These are phyloP conservation scores for Gallinago undulata DNA, from an alignment of 2,113 vertebrate species.

Conservation along the genomic window DNA sequence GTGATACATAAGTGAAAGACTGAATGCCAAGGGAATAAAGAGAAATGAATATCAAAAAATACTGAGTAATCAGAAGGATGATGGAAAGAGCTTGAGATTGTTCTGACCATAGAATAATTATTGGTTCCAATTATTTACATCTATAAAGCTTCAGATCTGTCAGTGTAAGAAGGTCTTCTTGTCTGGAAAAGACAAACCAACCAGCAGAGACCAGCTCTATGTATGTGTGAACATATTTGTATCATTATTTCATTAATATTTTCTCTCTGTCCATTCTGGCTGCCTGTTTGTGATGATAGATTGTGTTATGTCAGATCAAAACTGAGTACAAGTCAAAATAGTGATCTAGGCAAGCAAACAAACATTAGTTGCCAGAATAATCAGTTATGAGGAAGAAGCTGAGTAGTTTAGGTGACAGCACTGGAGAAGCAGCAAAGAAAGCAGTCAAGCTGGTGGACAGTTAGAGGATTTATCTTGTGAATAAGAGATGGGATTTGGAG, in stretches of 20 bases:
- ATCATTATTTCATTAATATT: neutral
- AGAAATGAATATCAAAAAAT: neutral
- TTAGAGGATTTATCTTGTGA: neutral
- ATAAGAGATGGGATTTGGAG: neutral
- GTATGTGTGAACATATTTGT: neutral
- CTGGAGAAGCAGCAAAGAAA: neutral
- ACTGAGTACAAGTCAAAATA: neutral
- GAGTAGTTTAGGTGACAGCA: neutral
- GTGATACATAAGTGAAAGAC: neutral
- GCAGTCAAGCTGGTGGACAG: neutral
- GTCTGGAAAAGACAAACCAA: neutral
- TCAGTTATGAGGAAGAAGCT: neutral
- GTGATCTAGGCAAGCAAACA: neutral
- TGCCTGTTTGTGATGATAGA: neutral
- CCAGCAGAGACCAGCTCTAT: neutral
- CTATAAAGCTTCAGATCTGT: neutral
- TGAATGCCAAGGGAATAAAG: neutral
- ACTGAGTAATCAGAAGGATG: neutral
- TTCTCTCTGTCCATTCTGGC: neutral
- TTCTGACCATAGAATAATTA: neutral
- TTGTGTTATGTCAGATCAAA: neutral
- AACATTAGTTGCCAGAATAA: neutral
- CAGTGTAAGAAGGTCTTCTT: neutral
- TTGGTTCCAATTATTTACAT: neutral
- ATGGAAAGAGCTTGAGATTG: neutral